Evolutionary conservation across 2,888 invertebrate genomes (phyloP), one percentile per base, ranked within the genome.

Genomic region (Carpatolechia fugitivella): DNA sequence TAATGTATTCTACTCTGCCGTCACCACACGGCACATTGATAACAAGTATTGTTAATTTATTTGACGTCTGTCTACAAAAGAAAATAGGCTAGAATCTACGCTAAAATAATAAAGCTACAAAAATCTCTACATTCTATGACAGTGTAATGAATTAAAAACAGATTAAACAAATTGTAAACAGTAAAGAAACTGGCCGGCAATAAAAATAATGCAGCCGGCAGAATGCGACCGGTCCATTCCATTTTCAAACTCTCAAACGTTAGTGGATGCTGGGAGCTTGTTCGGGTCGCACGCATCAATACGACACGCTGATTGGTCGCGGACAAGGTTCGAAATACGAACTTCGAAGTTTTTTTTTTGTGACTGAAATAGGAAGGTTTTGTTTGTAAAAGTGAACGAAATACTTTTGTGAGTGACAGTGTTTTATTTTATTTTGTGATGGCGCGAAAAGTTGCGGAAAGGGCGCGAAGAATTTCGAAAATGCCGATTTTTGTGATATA

Each of bases 261-360:
- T 64, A 78, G 80, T 80, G 73, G 78, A 78, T 70, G 76, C 78
- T 78, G 78, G 36, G 74, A 60, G 46, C 59, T 60, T 59, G 71
- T 16, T 52, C 51, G 54, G 69, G 52, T 52, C 74, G 75, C 64
- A 72, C 78, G 76, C 64, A 60, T 54, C 24, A 14, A 35, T 36
- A 41, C 48, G 38, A 50, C 46, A 30, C n/a, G 20, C 20, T 41
- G 46, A 51, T 57, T 53, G 40, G 16, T 33, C 51, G 38, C 48
- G 47, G 46, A 36, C n/a, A 1, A 11, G 30, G 24, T 49, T 46
- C 56, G 54, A 56, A 47, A 51, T 46, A 36, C 46, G 8, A 44
- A 30, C 7, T 20, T 40, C 30, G 51, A 48, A 48, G 16, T 49
- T 49, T 20, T n/a, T 8, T 33, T 35, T 16, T 48, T 11, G 16